Evolutionary conservation across 1,140 invertebrate genomes (phyloP), one percentile per base, ranked within the genome.

Genomic region (Archegozetes longisetosus): DNA sequence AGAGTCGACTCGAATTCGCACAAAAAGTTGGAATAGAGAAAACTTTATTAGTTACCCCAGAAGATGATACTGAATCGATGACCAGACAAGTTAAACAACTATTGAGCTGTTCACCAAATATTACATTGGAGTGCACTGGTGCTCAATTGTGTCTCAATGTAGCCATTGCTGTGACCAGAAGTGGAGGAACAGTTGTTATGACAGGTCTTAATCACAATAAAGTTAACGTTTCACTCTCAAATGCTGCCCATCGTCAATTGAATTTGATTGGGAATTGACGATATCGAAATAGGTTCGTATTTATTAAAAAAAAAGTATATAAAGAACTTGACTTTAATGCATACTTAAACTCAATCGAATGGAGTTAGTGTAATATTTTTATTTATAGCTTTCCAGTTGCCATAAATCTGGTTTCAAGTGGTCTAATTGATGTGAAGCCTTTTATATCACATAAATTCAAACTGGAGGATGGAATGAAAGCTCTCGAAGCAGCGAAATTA

Each of bases 211-310:
- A 88, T 17, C 6, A 40, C 32, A 66, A 81, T 0, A 84, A 88
- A 71, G 74, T 89, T 9, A 83, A 80, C 66, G 61, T 95, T 47
- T 89, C 90, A 2, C 71, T 95, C 53, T 79, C 86, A 0, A 80
- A 81, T 69, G 86, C 88, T 2, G 72, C 86, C 13, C 73, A 80
- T 0, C 72, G 84, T 58, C 91, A 95, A 77, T 82, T 96, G 3
- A 88, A 93, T 70, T 87, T 96, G 56, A 77, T 81, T 66, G 90
- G 91, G 51, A 81, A 88, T 23, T 95, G 95, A 73, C 79, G 90
- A 73, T 94, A 94, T 70, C 51, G 92, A 93, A 52, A 65, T 74
- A 85, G 86, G 85, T 88, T n/a, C n/a, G n/a, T n/a, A n/a, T n/a
- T n/a, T n/a, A n/a, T n/a, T n/a, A n/a, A n/a, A n/a, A n/a, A n/a